Evolutionary conservation across 1,140 invertebrate genomes (phyloP).

Genomic region (Danaus melanippus): DNA sequence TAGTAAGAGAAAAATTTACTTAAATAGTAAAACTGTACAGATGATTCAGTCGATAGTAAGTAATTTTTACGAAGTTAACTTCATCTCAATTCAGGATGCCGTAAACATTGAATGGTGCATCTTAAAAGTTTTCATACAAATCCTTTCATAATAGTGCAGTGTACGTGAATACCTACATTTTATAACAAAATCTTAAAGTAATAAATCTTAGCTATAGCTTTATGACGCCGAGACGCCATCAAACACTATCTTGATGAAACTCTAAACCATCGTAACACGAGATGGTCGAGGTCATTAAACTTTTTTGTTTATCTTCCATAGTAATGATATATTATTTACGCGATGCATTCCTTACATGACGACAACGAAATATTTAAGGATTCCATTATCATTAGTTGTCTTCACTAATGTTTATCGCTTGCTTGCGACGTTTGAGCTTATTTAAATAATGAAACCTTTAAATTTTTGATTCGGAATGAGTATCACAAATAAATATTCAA

Average conservation of each 20-base stretch:
- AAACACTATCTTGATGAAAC: slow-evolving; percentile 24
- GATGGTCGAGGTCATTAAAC: slow-evolving; percentile 37
- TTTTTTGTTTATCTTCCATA: slow-evolving; percentile 43
- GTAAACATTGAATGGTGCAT: no score
- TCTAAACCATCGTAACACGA: slow-evolving; percentile 27
- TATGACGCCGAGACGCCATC: slow-evolving; percentile 20
- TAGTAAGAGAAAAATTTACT: no score
- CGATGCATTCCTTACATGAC: slow-evolving; percentile 51
- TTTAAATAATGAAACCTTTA: slow-evolving; percentile 27
- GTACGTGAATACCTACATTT: no score
- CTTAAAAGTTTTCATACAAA: no score
- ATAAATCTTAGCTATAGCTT: slow-evolving; percentile 19
- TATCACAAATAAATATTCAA: slow-evolving; percentile 13
- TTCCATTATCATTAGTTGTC: slow-evolving; percentile 48
- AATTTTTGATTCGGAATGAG: slow-evolving; percentile 12
- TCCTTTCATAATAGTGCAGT: no score
- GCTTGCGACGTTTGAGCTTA: slow-evolving; percentile 17
- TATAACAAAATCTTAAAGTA: slow-evolving; percentile 1
- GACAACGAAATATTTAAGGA: slow-evolving; percentile 39
- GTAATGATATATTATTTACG: slow-evolving; percentile 61
- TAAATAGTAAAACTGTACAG: no score
- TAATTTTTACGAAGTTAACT: no score
- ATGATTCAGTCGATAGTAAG: no score
- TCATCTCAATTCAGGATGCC: no score
- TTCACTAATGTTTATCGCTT: slow-evolving; percentile 21